Evolutionary conservation across 1,140 invertebrate genomes (phyloP).

Genomic region (Drosophila mayri): DNA sequence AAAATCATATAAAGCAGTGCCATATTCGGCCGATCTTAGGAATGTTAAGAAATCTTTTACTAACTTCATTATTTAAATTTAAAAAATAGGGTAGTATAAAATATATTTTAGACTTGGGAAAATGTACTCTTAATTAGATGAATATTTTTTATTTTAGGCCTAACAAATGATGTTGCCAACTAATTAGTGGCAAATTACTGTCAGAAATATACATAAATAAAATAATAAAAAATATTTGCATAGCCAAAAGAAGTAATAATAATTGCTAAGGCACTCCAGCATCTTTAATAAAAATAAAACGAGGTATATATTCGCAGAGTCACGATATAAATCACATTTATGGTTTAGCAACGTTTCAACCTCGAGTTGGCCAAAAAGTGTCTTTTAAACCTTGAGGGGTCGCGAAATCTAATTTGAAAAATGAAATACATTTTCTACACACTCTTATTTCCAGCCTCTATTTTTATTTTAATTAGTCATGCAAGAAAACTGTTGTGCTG

Average conservation of each 20-base stretch:
- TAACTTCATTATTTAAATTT: background rate
- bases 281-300: background rate
- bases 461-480: background rate
- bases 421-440: background rate
- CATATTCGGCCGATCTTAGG: background rate
- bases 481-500: background rate
- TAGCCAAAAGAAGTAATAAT: too few species aligned
- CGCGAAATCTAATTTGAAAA: background rate
- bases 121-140: background rate
- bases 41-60: too few species aligned
- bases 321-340: slow-evolving; percentile 1
- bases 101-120: background rate
- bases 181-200: background rate
- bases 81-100: background rate
- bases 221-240: background rate
- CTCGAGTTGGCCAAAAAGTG: background rate
- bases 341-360: background rate
- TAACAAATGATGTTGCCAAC: background rate
- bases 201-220: background rate
- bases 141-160: background rate
- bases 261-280: background rate
- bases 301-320: background rate
- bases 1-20: background rate
- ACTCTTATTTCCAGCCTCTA: background rate
- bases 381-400: background rate